Percentiles rank a stretch among this genome's conserved stretches.
Evolutionary conservation across 2,113 vertebrate genomes (phyloP).

Genomic region (Pygoscelis adeliae): DNA sequence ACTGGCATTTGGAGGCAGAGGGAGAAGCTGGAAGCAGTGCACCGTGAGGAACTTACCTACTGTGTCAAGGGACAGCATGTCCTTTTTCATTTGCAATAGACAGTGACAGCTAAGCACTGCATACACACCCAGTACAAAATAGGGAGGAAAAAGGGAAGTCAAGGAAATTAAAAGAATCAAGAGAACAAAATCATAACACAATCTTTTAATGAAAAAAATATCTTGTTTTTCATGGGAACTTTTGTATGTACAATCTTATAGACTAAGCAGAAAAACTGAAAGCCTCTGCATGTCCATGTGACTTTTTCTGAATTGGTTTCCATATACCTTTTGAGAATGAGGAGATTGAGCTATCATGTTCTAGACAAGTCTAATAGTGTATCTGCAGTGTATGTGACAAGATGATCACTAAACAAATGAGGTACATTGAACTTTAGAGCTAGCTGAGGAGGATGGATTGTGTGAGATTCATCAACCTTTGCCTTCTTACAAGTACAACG

Average conservation of each 20-base stretch:
- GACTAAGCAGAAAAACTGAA: background rate
- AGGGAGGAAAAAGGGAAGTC: background rate
- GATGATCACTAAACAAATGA: background rate
- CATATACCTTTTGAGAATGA: background rate
- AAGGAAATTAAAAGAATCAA: background rate
- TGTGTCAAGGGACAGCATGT: background rate
- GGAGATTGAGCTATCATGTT: background rate
- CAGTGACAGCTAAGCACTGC: background rate
- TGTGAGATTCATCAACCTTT: background rate
- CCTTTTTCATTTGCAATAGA: background rate
- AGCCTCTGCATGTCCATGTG: background rate
- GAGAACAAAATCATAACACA: background rate
- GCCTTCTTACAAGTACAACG: background rate
- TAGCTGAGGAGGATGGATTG: background rate
- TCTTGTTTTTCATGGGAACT: background rate
- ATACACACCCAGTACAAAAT: background rate
- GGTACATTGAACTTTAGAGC: background rate
- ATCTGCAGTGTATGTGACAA: background rate
- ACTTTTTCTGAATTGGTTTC: background rate
- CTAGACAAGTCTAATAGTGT: background rate
- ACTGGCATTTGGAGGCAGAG: background rate
- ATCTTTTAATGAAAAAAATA: accelerated
- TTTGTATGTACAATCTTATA: background rate
- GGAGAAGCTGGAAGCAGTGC: background rate
- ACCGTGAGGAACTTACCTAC: background rate